Base-by-base conservation (phyloP, 2,888 invertebrate species). In the Spodoptera exigua region DNA sequence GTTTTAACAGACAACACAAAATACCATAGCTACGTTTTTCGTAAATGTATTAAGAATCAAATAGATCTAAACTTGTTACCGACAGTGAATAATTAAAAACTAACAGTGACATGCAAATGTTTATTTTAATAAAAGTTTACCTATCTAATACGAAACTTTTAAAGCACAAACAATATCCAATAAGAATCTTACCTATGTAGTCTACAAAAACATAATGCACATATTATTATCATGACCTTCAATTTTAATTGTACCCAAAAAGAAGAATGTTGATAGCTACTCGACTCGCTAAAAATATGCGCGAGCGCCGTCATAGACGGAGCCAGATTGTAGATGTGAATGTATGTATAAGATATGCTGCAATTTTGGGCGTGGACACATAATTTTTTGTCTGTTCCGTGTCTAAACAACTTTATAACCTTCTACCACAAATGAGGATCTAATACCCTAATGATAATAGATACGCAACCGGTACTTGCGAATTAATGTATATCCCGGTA, bases 321-420 rank as follows among this genome's bases (percentile, higher is more conserved):
- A 14, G 2, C 44, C 32, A 61, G 61, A 53, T 65, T 51, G 43
- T 48, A 40, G n/a, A 3, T 37, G 27, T n/a, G 12, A 49, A 41
- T 13, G 10, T 55, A 36, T 1, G 0, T 32, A 34, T 13, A 35
- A 2, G 56, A 27, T 14, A 27, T 13, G 46, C 17, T 40, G 16
- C 36, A 47, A 61, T 53, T 70, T 67, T 70, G 69, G 69, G 69
- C 73, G 69, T 70, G 54, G 68, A 52, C 73, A 39, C 14, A 11
- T 17, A 13, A 7, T 14, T 27, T 39, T 21, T 52, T 37, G n/a
- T 0, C 3, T 35, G 18, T 46, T 46, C 51, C 35, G 5, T 21
- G 27, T 14, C 12, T 2, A 9, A 45, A 7, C 9, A 14, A 13
- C 12, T 11, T 3, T 12, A 2, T 37, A 44, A 35, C 27, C 12